Evolutionary conservation across 2,797 vertebrate genomes (phyloP).

Genomic region (Chromobotia macracanthus): DNA sequence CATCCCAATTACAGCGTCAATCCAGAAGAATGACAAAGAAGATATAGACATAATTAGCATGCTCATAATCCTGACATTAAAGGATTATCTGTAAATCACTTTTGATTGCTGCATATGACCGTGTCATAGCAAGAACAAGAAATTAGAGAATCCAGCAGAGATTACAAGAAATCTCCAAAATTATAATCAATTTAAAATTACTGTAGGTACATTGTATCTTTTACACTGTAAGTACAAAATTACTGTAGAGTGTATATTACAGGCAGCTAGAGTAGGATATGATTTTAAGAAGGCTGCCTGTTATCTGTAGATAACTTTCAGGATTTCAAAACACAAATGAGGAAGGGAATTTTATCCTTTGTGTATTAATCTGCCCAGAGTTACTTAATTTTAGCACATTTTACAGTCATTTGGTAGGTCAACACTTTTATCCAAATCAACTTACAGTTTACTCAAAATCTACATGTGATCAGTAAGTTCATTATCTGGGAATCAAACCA

Average conservation of each 20-base stretch:
- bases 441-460: not conserved
- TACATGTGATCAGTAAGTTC: no score
- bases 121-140: not conserved
- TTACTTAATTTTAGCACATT: no score
- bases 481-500: no score
- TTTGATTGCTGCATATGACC: not conserved
- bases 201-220: not conserved
- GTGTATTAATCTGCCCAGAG: no score
- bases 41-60: not conserved
- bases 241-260: no score
- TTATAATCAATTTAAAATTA: not conserved
- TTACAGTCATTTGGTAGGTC: no score
- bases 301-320: no score
- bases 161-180: not conserved
- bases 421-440: not conserved
- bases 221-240: no score
- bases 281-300: no score
- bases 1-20: not conserved
- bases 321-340: not conserved
- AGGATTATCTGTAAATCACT: not conserved
- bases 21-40: not conserved
- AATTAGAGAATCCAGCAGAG: not conserved
- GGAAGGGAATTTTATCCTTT: no score
- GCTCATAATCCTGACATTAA: not conserved
- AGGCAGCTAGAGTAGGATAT: no score